Evolutionary conservation across 2,888 invertebrate genomes (phyloP).

Genomic region (Coleophora deauratella): DNA sequence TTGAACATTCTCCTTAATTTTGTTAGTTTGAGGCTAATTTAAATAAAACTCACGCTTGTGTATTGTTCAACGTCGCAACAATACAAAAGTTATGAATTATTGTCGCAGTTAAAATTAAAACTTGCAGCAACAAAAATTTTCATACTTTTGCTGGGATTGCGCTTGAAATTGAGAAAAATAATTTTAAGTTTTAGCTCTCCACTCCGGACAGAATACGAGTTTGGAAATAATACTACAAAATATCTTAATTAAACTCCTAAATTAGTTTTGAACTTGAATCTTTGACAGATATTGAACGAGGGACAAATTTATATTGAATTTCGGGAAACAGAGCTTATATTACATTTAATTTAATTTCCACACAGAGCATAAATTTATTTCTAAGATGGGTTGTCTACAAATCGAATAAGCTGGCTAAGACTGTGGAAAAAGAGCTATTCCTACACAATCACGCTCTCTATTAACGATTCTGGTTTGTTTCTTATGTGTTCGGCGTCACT

Average conservation of each 20-base stretch:
- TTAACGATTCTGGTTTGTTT: no score
- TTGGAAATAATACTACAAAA: slow-evolving; percentile 3
- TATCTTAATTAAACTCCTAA: slow-evolving; percentile 8
- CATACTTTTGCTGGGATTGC: not conserved
- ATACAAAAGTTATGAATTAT: slow-evolving; percentile 2
- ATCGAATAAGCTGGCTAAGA: no score
- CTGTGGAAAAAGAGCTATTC: no score
- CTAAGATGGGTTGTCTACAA: no score
- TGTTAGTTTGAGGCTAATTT: slow-evolving; percentile 30
- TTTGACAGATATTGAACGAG: no score
- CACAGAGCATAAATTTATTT: not conserved
- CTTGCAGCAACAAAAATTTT: not conserved
- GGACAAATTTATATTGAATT: not conserved
- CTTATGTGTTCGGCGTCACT: no score
- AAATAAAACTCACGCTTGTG: slow-evolving; percentile 27
- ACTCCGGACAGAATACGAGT: not conserved
- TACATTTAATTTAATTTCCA: no score
- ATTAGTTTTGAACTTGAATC: not conserved
- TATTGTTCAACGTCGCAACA: slow-evolving; percentile 3
- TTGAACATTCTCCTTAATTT: slow-evolving; percentile 35
- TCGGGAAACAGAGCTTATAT: not conserved
- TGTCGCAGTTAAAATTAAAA: not conserved
- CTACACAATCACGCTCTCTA: no score
- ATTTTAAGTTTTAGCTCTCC: not conserved
- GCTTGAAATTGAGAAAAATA: not conserved